These are phyloP conservation scores for Phyllotis vaccarum DNA, from an alignment of 2,797 vertebrate species.

Conservation along the genomic window DNA sequence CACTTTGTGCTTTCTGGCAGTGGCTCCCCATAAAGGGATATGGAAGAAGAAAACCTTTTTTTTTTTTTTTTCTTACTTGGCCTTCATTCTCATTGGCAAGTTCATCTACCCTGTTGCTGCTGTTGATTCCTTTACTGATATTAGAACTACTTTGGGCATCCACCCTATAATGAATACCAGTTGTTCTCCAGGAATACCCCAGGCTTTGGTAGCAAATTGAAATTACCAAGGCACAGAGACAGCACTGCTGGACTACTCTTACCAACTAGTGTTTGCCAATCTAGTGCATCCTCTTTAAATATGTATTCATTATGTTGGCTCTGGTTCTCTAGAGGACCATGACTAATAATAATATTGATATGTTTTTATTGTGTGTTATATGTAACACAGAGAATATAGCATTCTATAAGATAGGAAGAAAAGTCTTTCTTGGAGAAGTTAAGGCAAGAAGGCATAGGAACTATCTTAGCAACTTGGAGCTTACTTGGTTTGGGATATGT, in stretches of 20 bases:
- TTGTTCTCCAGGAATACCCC: neutral
- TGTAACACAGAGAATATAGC: neutral
- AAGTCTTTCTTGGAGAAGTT: neutral
- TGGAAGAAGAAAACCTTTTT: neutral
- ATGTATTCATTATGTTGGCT: neutral
- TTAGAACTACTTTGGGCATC: neutral
- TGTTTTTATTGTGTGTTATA: neutral
- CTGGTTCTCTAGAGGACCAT: neutral
- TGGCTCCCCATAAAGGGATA: neutral
- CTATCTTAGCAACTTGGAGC: neutral
- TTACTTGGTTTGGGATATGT: neutral
- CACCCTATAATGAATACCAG: neutral
- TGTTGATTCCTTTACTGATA: neutral
- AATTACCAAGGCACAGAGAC: neutral
- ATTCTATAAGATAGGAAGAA: neutral
- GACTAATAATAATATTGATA: neutral
- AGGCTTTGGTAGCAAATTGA: neutral
- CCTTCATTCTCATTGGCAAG: neutral
- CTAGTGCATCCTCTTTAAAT: neutral
- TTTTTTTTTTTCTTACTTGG: neutral
- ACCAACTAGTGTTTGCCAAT: neutral
- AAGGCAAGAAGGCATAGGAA: neutral
- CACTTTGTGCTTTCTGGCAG: neutral
- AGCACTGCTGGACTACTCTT: neutral
- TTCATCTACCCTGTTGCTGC: neutral